Conservation (phyloP, 2,888 invertebrate species). For the Carterocephalus palaemon region DNA sequence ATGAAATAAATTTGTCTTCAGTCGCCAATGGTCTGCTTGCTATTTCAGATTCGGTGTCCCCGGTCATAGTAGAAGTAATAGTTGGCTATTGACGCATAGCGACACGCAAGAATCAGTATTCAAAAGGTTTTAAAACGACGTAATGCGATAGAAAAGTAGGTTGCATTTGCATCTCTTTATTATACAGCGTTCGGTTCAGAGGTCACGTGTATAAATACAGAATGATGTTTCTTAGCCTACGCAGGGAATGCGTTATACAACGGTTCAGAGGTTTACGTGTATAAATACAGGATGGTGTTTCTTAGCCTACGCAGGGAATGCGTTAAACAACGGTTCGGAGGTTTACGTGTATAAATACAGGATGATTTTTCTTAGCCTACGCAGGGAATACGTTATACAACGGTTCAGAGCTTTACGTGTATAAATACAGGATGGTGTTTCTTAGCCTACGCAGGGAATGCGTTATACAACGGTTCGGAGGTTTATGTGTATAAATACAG, state of each 20-base stretch:
- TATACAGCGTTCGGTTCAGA: not conserved
- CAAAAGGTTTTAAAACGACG: not conserved
- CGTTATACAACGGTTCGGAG: too few relatives aligned
- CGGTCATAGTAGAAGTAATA: too few relatives aligned
- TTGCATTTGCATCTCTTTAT: slow-evolving; percentile 12
- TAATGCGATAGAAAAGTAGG: slow-evolving; percentile 2
- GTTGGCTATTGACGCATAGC: too few relatives aligned
- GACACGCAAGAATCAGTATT: not conserved
- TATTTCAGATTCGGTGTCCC: too few relatives aligned
- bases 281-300: slow-evolving; percentile 1
- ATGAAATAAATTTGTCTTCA: too few relatives aligned
- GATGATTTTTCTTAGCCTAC: not conserved
- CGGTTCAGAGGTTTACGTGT: not conserved
- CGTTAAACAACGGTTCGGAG: too few relatives aligned
- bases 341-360: slow-evolving; percentile 3
- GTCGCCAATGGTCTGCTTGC: too few relatives aligned
- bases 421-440: slow-evolving; percentile 1
- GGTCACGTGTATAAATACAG: slow-evolving; percentile 2
- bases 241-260: too few relatives aligned
- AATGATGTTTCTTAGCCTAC: not conserved
- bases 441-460: too few relatives aligned
- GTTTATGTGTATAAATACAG: slow-evolving; percentile 3
- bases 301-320: too few relatives aligned
- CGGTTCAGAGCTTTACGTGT: not conserved
- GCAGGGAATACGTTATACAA: too few relatives aligned